Evolutionary conservation across 2,888 invertebrate species (phyloP).

Genomic region (Anticlea derivata): DNA sequence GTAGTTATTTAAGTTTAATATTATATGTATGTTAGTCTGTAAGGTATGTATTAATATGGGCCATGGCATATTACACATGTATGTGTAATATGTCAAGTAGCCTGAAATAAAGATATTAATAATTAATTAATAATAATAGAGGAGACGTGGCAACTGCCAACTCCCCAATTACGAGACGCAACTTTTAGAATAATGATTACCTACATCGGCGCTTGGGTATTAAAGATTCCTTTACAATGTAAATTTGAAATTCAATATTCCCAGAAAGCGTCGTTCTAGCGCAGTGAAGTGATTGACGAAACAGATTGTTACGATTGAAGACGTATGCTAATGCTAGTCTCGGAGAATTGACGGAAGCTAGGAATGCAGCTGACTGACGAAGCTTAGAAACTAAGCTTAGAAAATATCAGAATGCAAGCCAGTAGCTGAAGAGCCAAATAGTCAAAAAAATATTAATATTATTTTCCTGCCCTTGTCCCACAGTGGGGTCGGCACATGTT

Average conservation of each 20-base stretch:
- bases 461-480: background rate
- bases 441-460: no score
- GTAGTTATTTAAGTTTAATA: no score
- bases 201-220: background rate
- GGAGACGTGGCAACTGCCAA: background rate
- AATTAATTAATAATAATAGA: background rate
- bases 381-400: constrained; percentile 3
- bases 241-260: constrained; percentile 28
- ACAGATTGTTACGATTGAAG: constrained; percentile 27
- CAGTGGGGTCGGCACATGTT: no score
- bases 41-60: no score
- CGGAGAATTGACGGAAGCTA: constrained; percentile 22
- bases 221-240: constrained; percentile 5
- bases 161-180: background rate
- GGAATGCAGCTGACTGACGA: constrained; percentile 6
- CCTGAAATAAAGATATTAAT: no score
- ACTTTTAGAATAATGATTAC: constrained; percentile 1
- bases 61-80: no score
- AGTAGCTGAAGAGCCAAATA: no score
- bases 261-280: constrained; percentile 27
- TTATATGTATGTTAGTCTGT: no score
- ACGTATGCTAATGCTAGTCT: constrained; percentile 35
- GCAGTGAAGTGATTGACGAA: constrained; percentile 26
- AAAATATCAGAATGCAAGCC: background rate
- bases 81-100: no score